Evolutionary conservation across 2,888 invertebrate species (phyloP), one percentile per base, ranked within the genome.

Genomic region (Nezara viridula): DNA sequence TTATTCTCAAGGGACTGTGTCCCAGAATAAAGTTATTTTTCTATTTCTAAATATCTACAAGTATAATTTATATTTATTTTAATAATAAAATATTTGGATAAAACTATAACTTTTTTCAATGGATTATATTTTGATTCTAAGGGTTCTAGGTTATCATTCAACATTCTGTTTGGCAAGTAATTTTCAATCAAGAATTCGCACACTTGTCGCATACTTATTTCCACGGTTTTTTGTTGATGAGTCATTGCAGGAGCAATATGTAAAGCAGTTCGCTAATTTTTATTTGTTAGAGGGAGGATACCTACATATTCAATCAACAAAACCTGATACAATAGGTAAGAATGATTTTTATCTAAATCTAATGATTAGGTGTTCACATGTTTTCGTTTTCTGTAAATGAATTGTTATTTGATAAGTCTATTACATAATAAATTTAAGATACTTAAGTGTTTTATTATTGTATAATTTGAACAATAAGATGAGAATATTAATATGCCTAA

Each of bases 241-340:
- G 92, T 92, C 94, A 88, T 89, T 86, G 88, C 90, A 89, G n/a
- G 91, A 91, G 32, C 86, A 91, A n/a, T 91, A 92, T 16, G 90
- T 88, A n/a, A 88, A 91, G 12, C 90, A 91, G 9, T 90, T 92
- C 0, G 21, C 66, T 4, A 49, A 73, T 27, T 27, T 85, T 32
- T 47, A 90, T 1, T 16, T 93, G 3, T 91, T 92, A 85, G 95
- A 96, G 92, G 92, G 92, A 49, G 96, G 95, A 0, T 96, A 95
- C 91, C 92, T 96, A 91, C 97, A 98, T 92, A 91, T 98, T 12
- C 98, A 98, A 92, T 95, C 96, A 0, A 97, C 98, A 0, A 98
- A 97, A 92, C 98, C 98, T 21, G 98, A 98, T 92, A 97, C 98
- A 0, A 93, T 97, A 91, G 98, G 97, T 96, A 92, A 37, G 66